Conservation (phyloP, 2,797 vertebrate species). For the Sibirionetta formosa region DNA sequence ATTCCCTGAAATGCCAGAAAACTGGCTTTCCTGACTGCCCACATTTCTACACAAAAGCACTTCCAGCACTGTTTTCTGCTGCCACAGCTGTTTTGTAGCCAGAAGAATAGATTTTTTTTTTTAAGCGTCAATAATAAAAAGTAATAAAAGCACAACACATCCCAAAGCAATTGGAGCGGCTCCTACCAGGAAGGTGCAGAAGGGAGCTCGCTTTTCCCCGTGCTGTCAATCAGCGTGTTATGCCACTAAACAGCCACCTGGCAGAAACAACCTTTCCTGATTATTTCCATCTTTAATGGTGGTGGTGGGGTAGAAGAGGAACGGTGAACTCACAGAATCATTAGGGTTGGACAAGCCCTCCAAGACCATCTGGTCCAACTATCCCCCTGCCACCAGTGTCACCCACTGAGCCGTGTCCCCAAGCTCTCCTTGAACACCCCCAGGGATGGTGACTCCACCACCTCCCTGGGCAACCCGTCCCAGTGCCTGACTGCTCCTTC, state of each 20-base stretch:
- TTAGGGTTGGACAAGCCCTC: too few species aligned
- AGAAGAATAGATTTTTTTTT: background rate
- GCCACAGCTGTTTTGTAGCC: conserved; percentile 28
- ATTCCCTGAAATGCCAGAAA: conserved; percentile 26
- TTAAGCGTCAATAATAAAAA: conserved; percentile 6
- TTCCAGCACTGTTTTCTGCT: conserved; percentile 34
- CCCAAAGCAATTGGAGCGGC: background rate
- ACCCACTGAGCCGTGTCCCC: too few species aligned
- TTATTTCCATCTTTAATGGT: background rate
- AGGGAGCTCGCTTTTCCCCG: background rate
- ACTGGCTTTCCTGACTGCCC: background rate
- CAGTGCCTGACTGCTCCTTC: too few species aligned
- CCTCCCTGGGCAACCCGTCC: too few species aligned
- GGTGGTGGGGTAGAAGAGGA: too few species aligned
- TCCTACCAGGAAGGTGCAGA: background rate
- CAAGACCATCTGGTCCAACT: too few species aligned
- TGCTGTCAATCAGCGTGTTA: background rate
- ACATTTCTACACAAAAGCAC: conserved; percentile 13
- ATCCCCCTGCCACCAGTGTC: accelerated
- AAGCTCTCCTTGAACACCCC: too few species aligned
- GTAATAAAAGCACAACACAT: background rate
- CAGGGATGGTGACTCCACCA: too few species aligned
- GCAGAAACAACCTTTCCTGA: background rate
- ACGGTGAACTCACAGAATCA: too few species aligned
- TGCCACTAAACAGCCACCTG: background rate